Evolutionary conservation across 2,113 vertebrate species (phyloP), one percentile per base, ranked within the genome.

Genomic region (Zosterops pallidus): DNA sequence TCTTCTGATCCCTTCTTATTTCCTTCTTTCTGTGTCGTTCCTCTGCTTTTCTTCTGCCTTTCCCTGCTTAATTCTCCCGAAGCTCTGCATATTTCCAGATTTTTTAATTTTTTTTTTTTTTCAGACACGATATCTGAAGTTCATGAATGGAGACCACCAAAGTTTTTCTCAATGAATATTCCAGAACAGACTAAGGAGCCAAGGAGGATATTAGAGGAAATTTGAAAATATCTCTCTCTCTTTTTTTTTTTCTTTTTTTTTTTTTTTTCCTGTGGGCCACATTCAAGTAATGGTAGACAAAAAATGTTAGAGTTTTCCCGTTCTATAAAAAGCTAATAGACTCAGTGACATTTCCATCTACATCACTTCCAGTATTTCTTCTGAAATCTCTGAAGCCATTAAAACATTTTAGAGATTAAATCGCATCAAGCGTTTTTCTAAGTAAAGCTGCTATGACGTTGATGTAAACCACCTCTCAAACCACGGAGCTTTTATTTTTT

Each of bases 311-410:
- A 12, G 7, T 42, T 85, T 91, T 79, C 26, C 77, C 2, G 0
- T 74, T 88, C 59, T 80, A 81, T 86, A 74, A 87, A 92, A 90
- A 80, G 70, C 46, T 72, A 85, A 42, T 21, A 81, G 23, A 16
- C 11, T 75, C 19, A 1, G 39, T 63, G 68, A 33, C 78, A 93
- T 83, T 91, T 95, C 71, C n/a, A 5, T 69, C 39, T 85, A 86
- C 76, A 37, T 70, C 0, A 90, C 88, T 95, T 95, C 70, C 78
- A 80, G 74, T 85, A 86, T 88, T 92, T 88, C 57, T 87, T 95
- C 60, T 88, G 63, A 83, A 90, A 88, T 57, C 31, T 60, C 71
- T 64, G 68, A 74, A 90, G 55, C 84, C 74, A 85, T 89, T 95
- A 94, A 79, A 86, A 39, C 47, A 29, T 77, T 91, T 93, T 75